Evolutionary conservation across 2,113 vertebrate genomes (phyloP).

Genomic region (Dermatemys mawii): DNA sequence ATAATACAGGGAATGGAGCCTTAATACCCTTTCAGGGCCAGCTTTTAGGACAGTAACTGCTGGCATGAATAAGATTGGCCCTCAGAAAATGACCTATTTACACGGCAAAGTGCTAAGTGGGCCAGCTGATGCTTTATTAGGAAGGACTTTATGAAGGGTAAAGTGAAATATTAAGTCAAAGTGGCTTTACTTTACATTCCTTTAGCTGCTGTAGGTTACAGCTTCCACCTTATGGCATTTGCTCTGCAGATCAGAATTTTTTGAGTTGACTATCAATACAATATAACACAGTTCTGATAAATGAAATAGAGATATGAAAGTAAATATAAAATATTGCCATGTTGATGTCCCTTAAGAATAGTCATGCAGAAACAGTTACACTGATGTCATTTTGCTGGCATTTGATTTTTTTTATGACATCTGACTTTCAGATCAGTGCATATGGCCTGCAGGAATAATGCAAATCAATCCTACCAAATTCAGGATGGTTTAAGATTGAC

Average conservation of each 20-base stretch:
- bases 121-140: neutral
- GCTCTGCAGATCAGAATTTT: neutral
- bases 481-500: too few species aligned
- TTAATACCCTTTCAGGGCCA: neutral
- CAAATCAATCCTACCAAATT: neutral
- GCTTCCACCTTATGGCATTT: neutral
- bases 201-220: neutral
- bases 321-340: neutral
- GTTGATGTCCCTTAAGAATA: slow-evolving; percentile 1
- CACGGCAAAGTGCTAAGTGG: slow-evolving; percentile 28
- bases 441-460: neutral
- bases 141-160: neutral
- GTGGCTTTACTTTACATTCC: neutral
- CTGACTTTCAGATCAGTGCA: neutral
- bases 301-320: slow-evolving; percentile 42
- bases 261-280: neutral
- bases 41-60: slow-evolving; percentile 42
- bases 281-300: neutral
- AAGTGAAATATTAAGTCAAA: neutral
- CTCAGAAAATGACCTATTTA: slow-evolving; percentile 14
- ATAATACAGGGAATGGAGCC: neutral
- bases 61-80: slow-evolving; percentile 30
- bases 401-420: neutral
- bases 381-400: neutral
- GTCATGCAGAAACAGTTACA: neutral